A percentile compares a stretch with the other conserved stretches of the same genome.
These are phyloP conservation scores for Chalcis sispes DNA, from an alignment of 2,888 invertebrate genomes.

Conservation along the genomic window DNA sequence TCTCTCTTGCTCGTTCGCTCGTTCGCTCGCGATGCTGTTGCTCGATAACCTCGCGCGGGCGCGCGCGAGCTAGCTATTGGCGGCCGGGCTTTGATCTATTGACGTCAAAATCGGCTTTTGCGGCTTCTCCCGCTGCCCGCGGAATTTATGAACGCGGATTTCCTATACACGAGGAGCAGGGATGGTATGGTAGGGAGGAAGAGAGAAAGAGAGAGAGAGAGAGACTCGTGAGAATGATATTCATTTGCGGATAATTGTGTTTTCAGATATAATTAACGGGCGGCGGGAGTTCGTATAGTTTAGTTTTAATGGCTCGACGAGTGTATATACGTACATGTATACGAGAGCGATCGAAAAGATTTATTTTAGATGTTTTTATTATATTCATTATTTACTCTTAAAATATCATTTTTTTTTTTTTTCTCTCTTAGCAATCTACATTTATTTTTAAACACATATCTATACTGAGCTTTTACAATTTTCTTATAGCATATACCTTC, in stretches of 20 bases:
- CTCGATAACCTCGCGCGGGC: slow-evolving; percentile 28
- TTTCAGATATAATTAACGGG: slow-evolving; percentile 46
- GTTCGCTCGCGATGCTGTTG: slow-evolving; percentile 17
- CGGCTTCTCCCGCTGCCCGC: slow-evolving; percentile 40
- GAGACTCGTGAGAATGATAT: slow-evolving; percentile 51
- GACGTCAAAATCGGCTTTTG: slow-evolving; percentile 55
- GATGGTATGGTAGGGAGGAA: neutral
- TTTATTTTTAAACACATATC: too few relatives aligned
- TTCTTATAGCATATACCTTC: too few relatives aligned
- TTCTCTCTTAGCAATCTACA: too few relatives aligned
- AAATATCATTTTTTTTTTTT: neutral
- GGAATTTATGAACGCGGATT: slow-evolving; percentile 57
- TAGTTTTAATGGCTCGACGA: neutral
- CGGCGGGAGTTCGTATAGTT: slow-evolving; percentile 2
- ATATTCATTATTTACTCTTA: neutral
- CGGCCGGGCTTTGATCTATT: slow-evolving; percentile 55
- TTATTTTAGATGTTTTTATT: neutral
- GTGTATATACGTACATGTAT: neutral
- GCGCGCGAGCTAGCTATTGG: slow-evolving; percentile 52
- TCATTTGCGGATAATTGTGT: slow-evolving; percentile 53
- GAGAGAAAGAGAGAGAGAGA: neutral
- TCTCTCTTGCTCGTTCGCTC: slow-evolving; percentile 1
- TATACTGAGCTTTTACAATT: too few relatives aligned
- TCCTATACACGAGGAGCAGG: slow-evolving; percentile 14
- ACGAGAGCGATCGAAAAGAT: neutral